phyloP scores from a whole-genome alignment of 1,140 invertebrate species.

The Zophobas atratus region DNA sequence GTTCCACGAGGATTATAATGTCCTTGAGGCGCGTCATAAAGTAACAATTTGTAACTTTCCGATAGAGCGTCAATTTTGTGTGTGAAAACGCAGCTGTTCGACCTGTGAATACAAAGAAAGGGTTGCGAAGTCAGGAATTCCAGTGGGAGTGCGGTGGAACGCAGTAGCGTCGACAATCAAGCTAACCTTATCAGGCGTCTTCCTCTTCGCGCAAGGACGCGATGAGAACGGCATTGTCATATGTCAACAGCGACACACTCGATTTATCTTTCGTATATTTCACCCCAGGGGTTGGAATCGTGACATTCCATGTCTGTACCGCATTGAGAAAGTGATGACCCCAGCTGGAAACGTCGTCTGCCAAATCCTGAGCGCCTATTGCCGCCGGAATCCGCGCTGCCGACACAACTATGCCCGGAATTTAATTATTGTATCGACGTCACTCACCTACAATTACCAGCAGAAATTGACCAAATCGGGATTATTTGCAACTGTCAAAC shows the following conservation, averaged over 20 bases:
- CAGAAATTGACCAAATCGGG: not conserved
- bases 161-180: slow-evolving; percentile 47
- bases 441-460: slow-evolving; percentile 6
- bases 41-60: slow-evolving; percentile 37
- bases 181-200: slow-evolving; percentile 51
- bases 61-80: slow-evolving; percentile 38
- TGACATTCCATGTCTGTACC: slow-evolving; percentile 53
- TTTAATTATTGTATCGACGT: slow-evolving; percentile 37
- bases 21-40: slow-evolving; percentile 23
- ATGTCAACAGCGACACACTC: slow-evolving; percentile 56
- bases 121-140: slow-evolving; percentile 43
- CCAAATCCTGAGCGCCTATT: slow-evolving; percentile 23
- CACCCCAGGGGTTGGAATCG: slow-evolving; percentile 55
- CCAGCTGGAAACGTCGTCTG: slow-evolving; percentile 30
- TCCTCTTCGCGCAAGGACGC: slow-evolving; percentile 44
- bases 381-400: slow-evolving; percentile 27
- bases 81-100: slow-evolving; percentile 24
- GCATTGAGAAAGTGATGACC: slow-evolving; percentile 48
- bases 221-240: slow-evolving; percentile 58
- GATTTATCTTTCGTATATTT: slow-evolving; percentile 60
- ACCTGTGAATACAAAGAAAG: slow-evolving; percentile 44
- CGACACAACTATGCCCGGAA: slow-evolving; percentile 10
- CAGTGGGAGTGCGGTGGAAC: slow-evolving; percentile 42
- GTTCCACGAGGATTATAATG: slow-evolving; percentile 3
- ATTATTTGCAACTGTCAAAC: too few relatives aligned